Base-by-base conservation (phyloP, 1,140 invertebrate genomes). In the Andrena cerasifolii region DNA sequence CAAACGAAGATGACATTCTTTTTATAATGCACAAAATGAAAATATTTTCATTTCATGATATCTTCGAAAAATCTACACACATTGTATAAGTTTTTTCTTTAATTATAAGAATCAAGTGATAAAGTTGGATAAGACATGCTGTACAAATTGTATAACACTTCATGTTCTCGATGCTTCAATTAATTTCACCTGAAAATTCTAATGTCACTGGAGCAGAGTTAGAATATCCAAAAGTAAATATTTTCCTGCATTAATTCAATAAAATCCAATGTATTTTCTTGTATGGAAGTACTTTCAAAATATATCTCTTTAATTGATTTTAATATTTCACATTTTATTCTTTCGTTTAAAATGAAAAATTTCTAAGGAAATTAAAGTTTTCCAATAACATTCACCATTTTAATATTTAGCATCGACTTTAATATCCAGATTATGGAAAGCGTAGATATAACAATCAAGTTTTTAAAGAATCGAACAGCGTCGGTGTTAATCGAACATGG, bases 391-490 rank as follows among this genome's bases (percentile, higher is more conserved):
- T 40, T 58, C 3, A 21, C 26, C 14, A 10, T 45, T 40, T 43
- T 28, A 62, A 54, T 28, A 8, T n/a, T n/a, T 21, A 59, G 2
- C 5, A 6, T 54, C 2, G 10, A 45, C 16, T 31, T 14, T 18
- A 21, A 36, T 5, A 18, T 68, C 65, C 43, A 49, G 2, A 68
- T 76, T 16, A 18, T 40, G 65, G 63, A 76, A 68, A 76, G 53
- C 73, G 53, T 83, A 78, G 36, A 12, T 67, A 77, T 63, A 24
- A 80, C 67, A 49, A 63, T 67, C 21, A 72, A 66, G 70, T 66
- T 54, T 56, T 72, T 45, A 61, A 63, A 70, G 43, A 82, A 82
- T 72, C 49, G 54, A 72, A 58, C 63, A 83, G 62, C 26, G n/a
- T 82, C 45, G 33, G 16, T 76, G 31, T 36, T 49, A 68, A 76